These are phyloP conservation scores for Garra rufa DNA, from an alignment of 2,113 vertebrate species.

Conservation along the genomic window DNA sequence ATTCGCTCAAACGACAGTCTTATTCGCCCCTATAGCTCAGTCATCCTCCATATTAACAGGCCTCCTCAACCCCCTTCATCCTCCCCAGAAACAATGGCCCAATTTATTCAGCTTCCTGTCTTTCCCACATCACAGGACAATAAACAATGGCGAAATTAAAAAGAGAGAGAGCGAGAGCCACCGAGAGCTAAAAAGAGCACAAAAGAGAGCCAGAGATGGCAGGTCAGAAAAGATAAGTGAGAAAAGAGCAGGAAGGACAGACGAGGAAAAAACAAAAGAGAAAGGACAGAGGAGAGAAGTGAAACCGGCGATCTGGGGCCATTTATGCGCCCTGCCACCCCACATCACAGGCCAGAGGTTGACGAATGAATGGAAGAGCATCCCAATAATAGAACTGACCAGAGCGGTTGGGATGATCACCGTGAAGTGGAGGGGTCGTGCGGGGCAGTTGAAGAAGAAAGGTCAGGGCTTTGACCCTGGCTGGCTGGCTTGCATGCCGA, in stretches of 20 bases:
- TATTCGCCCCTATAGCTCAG: background rate
- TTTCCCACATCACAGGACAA: constrained; percentile 46
- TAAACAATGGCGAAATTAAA: constrained; percentile 31
- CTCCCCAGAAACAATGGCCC: constrained; percentile 44
- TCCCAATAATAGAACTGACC: constrained; percentile 70
- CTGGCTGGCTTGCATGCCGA: background rate
- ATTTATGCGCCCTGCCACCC: constrained; percentile 64
- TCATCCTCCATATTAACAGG: constrained; percentile 6
- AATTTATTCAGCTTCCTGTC: constrained; percentile 36
- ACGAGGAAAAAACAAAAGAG: constrained; percentile 39
- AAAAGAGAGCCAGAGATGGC: constrained; percentile 7
- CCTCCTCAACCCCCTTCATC: background rate
- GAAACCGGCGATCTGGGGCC: constrained; percentile 21
- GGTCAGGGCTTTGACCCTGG: background rate
- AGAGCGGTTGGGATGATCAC: constrained; percentile 6
- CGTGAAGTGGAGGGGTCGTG: background rate
- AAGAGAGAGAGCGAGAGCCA: constrained; percentile 12
- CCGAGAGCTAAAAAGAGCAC: constrained; percentile 1
- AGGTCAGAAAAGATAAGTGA: constrained; percentile 14
- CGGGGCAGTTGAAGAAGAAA: constrained; percentile 21
- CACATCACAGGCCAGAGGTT: constrained; percentile 64
- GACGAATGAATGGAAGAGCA: constrained; percentile 70
- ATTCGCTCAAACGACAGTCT: background rate
- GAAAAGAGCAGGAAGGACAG: constrained; percentile 34
- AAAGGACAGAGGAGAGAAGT: constrained; percentile 30